Conservation (phyloP, 2,113 vertebrate genomes). For the Phylloscopus whistleri region DNA sequence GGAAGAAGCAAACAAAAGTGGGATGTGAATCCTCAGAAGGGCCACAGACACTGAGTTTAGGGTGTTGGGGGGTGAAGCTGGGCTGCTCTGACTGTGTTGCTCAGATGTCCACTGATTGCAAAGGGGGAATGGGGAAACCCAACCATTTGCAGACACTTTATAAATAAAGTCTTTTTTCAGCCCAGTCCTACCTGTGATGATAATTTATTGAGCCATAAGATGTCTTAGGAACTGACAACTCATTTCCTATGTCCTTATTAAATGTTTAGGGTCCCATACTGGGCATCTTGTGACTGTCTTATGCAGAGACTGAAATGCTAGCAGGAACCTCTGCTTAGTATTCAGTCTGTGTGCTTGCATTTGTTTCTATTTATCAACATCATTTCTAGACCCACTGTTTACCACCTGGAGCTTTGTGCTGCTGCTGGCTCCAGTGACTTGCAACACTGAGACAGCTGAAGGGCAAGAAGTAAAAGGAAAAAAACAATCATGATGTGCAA, state of each 20-base stretch:
- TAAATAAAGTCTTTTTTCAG: neutral
- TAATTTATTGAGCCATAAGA: neutral
- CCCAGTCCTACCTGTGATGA: neutral
- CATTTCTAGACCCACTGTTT: neutral
- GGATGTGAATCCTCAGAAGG: neutral
- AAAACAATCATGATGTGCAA: neutral
- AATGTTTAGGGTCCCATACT: neutral
- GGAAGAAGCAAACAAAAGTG: neutral
- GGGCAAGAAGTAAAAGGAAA: neutral
- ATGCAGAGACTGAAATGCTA: neutral
- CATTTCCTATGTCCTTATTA: neutral
- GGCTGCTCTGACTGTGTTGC: neutral
- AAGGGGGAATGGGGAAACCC: neutral
- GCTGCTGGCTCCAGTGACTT: neutral
- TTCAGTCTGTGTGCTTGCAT: neutral
- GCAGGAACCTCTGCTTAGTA: neutral
- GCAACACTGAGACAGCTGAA: neutral
- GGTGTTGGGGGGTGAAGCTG: neutral
- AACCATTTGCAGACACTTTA: neutral
- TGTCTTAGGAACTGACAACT: neutral
- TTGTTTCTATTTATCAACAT: neutral
- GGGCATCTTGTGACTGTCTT: neutral
- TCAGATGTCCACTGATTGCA: neutral
- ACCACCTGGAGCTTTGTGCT: neutral
- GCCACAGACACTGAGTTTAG: neutral